These are phyloP conservation scores for Zelleria hepariella DNA, from an alignment of 2,888 invertebrate genomes.

Conservation along the genomic window DNA sequence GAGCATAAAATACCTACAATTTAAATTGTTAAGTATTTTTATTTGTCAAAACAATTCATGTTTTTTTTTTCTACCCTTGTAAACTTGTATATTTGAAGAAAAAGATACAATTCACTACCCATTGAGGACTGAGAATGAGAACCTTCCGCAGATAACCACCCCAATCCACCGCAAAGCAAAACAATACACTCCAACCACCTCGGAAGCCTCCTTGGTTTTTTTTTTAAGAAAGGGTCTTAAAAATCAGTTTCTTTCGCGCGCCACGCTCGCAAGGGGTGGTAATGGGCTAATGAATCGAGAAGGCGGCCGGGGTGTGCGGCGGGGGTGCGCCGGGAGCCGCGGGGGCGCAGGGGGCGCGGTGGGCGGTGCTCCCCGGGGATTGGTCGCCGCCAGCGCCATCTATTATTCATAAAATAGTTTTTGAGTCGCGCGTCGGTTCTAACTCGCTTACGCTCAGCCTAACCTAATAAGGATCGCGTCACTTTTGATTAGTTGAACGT, in stretches of 20 bases:
- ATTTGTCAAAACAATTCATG: too few species aligned
- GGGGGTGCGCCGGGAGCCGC: constrained; percentile 23
- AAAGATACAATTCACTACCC: too few species aligned
- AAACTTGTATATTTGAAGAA: too few species aligned
- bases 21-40: too few species aligned
- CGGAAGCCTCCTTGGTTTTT: constrained; percentile 6
- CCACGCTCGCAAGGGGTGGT: constrained; percentile 52
- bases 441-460: constrained; percentile 53
- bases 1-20: too few species aligned
- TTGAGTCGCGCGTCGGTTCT: constrained; percentile 67
- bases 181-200: neutral
- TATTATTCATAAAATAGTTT: constrained; percentile 73
- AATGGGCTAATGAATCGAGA: constrained; percentile 70
- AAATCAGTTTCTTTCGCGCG: constrained; percentile 15
- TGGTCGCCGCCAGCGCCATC: constrained; percentile 61
- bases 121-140: too few species aligned
- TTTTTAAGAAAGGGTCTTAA: constrained; percentile 10
- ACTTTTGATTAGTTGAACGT: constrained; percentile 62
- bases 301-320: constrained; percentile 35
- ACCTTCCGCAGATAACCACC: neutral
- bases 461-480: constrained; percentile 70
- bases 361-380: constrained; percentile 66
- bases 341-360: constrained; percentile 29
- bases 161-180: neutral
- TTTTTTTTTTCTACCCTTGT: too few species aligned